phyloP scores from a whole-genome alignment of 2,888 invertebrate species.

The Ophion obscuratus region DNA sequence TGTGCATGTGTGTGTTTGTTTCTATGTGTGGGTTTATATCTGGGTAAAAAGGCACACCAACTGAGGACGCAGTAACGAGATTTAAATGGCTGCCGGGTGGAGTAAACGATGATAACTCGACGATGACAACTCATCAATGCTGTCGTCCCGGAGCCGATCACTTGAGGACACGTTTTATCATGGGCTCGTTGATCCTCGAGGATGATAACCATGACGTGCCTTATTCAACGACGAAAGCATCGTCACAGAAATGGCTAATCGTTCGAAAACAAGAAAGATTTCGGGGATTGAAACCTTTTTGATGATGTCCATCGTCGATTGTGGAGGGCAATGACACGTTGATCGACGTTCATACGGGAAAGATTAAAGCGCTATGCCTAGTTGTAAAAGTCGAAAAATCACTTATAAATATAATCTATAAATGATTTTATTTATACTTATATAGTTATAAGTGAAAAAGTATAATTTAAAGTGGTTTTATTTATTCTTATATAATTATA shows the following conservation, averaged over 20 bases:
- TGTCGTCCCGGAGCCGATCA: constrained; percentile 43
- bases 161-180: constrained; percentile 36
- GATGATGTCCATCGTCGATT: no score
- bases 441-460: no score
- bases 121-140: not conserved
- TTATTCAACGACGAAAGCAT: not conserved
- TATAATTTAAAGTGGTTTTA: no score
- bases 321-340: no score
- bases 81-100: constrained; percentile 60
- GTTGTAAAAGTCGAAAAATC: no score
- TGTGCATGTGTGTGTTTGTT: not conserved
- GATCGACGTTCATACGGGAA: no score
- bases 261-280: not conserved
- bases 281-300: no score
- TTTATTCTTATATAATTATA: no score
- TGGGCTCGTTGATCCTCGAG: constrained; percentile 29
- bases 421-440: no score
- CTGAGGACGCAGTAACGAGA: constrained; percentile 15
- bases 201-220: not conserved
- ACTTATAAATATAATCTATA: no score
- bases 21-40: not conserved
- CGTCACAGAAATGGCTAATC: not conserved
- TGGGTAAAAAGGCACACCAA: not conserved
- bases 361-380: no score
- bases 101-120: not conserved